Base-by-base conservation (phyloP, 2,888 invertebrate genomes). In the Lepidocyrtoides sp. region DNA sequence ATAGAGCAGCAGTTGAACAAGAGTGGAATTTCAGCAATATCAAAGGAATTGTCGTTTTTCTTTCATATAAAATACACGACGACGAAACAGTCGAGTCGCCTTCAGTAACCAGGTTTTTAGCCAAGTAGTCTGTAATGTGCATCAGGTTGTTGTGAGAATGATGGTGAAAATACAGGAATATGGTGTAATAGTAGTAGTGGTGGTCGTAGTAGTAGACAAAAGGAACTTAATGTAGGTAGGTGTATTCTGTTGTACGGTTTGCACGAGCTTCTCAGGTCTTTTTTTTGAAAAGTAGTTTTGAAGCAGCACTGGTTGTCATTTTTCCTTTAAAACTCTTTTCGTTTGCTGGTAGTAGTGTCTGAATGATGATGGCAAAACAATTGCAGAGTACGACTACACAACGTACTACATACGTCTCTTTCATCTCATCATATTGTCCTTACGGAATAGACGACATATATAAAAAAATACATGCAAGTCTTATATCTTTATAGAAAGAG, bases 71-170 rank as follows among this genome's bases (percentile, higher is more conserved):
- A n/a, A 75, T 44, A 75, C 23, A 75, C 23, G 72, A 75, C 48
- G n/a, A 48, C 20, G 23, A 48, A 8, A 23, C 23, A 10, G 44
- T 75, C 72, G 0, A 23, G 1, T 7, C 2, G 1, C 63, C 63
- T 41, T 82, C 23, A 63, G 10, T 14, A 69, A 51, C 36, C 32
- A 54, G 29, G 36, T 20, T 57, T 86, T 41, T 60, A 41, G n/a
- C 79, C 79, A 36, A 79, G 54, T 87, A 48, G 32, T 87, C 79
- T 87, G 48, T 17, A 87, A 51, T 79, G 57, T 75, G 77, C 87
- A 87, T 87, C 87, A 87, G 87, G 87, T 87, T 87, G 87, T 20
- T 87, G 63, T 87, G 44, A 23, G 85, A 84, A 72, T 54, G 23
- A 54, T 48, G 44, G 8, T 66, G 7, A n/a, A n/a, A 4, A 32